Base-by-base conservation (phyloP, 2,888 invertebrate genomes). In the Lathronympha strigana region DNA sequence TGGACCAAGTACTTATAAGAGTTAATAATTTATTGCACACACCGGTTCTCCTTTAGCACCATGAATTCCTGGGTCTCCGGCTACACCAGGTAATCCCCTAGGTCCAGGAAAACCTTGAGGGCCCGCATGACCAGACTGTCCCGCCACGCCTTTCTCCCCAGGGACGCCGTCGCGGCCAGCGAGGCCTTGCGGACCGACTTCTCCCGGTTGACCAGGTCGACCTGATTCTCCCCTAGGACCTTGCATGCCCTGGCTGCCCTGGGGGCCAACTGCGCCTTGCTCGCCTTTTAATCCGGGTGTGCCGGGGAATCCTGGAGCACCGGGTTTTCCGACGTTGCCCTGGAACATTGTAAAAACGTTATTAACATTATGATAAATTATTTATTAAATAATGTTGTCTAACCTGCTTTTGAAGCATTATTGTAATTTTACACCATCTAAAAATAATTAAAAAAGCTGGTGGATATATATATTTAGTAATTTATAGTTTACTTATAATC, bases 301-400 rank as follows among this genome's bases (percentile, higher is more conserved):
- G 31, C 98, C 98, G 6, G 97, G 96, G 77, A 97, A 96, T 1
- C 98, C 98, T 23, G 97, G 96, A 15, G 96, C 91, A 2, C 97
- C 98, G 19, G 96, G 92, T 87, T 97, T 97, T 1, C 98, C 98
- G 57, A 95, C 88, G 28, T 95, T 93, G 38, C 97, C 97, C 94
- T 96, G 70, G 2, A 80, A 82, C 61, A 43, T 21, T 50, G 66
- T 28, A 66, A 45, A 15, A 6, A 38, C 15, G 1, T 3, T 15
- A 15, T 5, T n/a, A n/a, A n/a, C n/a, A n/a, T n/a, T n/a, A n/a
- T n/a, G n/a, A n/a, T n/a, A n/a, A n/a, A n/a, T n/a, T n/a, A n/a
- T n/a, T n/a, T n/a, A n/a, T n/a, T n/a, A n/a, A n/a, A n/a, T n/a
- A n/a, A n/a, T n/a, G n/a, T n/a, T n/a, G n/a, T n/a, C n/a, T n/a